A percentile compares a stretch with the other conserved stretches of the same genome.
These are phyloP conservation scores for Ophioderma brevispina DNA, from an alignment of 35 echinoderm and acorn worm species.

Conservation along the genomic window DNA sequence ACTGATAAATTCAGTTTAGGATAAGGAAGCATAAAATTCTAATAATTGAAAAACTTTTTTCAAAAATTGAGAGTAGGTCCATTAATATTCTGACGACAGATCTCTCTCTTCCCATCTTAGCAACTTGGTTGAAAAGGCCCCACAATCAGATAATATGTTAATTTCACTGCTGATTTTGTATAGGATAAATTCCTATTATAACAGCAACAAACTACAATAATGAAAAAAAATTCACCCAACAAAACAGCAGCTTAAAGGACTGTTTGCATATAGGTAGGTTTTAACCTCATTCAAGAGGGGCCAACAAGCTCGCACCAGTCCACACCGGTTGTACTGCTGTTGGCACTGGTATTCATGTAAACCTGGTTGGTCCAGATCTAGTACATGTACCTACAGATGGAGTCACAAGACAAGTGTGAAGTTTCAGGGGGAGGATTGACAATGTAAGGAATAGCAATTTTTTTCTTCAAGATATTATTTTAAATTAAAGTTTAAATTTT, in stretches of 20 bases:
- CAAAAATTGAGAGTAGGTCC: no score
- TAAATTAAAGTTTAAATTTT: not conserved
- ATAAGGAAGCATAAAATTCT: no score
- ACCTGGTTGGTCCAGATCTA: not conserved
- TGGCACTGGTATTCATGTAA: not conserved
- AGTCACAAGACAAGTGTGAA: not conserved
- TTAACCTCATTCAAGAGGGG: conserved; percentile 7
- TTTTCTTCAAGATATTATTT: not conserved
- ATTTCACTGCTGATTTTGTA: no score
- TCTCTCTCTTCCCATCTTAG: no score
- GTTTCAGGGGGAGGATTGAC: not conserved
- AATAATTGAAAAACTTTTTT: no score
- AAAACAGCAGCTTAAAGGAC: conserved; percentile 1
- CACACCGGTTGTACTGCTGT: conserved; percentile 8
- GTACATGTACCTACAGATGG: not conserved
- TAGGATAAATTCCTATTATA: no score
- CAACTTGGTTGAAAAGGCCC: no score
- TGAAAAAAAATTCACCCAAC: not conserved
- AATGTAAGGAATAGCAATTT: not conserved
- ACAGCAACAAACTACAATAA: not conserved
- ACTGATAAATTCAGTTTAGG: no score
- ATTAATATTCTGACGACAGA: no score
- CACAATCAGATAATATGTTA: no score
- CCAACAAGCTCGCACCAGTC: conserved; percentile 11
- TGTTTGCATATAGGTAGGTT: not conserved